Evolutionary conservation across 2,888 invertebrate genomes (phyloP), one percentile per base, ranked within the genome.

Genomic region (Gymnosoma rotundatum): DNA sequence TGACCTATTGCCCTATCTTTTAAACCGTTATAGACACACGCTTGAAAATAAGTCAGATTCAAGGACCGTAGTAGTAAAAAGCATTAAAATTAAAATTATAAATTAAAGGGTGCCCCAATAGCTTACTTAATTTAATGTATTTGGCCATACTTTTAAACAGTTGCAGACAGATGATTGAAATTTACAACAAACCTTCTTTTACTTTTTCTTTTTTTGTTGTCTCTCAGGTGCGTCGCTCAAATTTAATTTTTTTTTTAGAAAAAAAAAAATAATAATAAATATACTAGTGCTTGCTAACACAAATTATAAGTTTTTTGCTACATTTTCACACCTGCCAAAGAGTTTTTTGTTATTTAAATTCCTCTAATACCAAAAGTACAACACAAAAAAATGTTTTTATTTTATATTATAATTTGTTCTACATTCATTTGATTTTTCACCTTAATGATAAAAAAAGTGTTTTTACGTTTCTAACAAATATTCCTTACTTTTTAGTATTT

Each of bases 371-470:
- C 25, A 25, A 25, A 25, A 2, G 25, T 25, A 25, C 25, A 25
- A 25, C 25, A 25, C 25, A 25, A 25, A 25, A 25, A 25, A 25
- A 25, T 69, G 16, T 48, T 42, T 63, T 25, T 25, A 25, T 25
- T 25, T 54, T 10, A 14, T 36, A n/a, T 52, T 16, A 21, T 16
- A 56, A 32, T 25, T 78, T 72, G 64, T 72, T 78, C 64, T 48
- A 72, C 78, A 70, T 70, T 78, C 78, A 73, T 72, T 79, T 72
- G 2, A 2, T 32, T 7, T 79, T 64, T 72, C 12, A 58, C 72
- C 66, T 61, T 14, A 18, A 58, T 64, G 48, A 8, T 36, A 69
- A 0, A 42, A 42, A n/a, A 3, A 50, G 58, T 50, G 42, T 18
- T n/a, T 42, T 76, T 52, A 9, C 18, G 38, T 25, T 50, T 48